Conservation (phyloP, 1,140 invertebrate genomes). For the Paracyclopina nana region DNA sequence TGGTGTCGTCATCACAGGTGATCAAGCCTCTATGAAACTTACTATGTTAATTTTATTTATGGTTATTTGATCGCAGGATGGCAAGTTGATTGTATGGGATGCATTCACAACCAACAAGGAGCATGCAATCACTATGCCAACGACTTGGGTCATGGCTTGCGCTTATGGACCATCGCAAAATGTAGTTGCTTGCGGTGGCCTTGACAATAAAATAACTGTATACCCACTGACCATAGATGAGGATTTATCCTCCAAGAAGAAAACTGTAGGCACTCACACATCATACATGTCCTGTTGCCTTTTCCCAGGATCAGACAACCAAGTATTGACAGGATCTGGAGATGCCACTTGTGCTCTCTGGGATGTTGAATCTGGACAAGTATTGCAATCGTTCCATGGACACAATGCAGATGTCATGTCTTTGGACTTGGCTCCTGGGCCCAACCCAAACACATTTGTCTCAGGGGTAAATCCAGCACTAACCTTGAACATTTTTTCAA, state of each 20-base stretch:
- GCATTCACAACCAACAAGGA: constrained; percentile 98
- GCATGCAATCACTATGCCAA: constrained; percentile 93
- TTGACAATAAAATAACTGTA: constrained; percentile 98
- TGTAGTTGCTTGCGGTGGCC: constrained; percentile 49
- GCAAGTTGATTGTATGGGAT: constrained; percentile 33
- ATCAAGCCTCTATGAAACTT: too few relatives aligned
- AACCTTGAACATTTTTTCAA: neutral
- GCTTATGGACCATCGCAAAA: constrained; percentile 90
- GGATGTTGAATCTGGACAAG: constrained; percentile 95
- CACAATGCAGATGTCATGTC: constrained; percentile 96
- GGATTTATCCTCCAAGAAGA: constrained; percentile 78
- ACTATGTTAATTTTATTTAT: too few relatives aligned
- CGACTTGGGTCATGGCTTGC: constrained; percentile 99
- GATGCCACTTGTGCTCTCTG: constrained; percentile 96
- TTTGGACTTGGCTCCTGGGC: constrained; percentile 85
- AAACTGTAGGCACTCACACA: constrained; percentile 91
- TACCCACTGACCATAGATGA: constrained; percentile 84
- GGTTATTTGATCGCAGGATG: too few relatives aligned
- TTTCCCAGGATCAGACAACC: constrained; percentile 96
- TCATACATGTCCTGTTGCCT: constrained; percentile 89
- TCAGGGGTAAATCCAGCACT: constrained; percentile 61
- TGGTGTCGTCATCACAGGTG: constrained; percentile 97
- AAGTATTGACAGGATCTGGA: constrained; percentile 87
- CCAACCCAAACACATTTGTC: constrained; percentile 94
- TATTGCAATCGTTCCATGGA: constrained; percentile 94